Conservation (phyloP, 1,140 invertebrate genomes). For the Drosophila paulistorum region DNA sequence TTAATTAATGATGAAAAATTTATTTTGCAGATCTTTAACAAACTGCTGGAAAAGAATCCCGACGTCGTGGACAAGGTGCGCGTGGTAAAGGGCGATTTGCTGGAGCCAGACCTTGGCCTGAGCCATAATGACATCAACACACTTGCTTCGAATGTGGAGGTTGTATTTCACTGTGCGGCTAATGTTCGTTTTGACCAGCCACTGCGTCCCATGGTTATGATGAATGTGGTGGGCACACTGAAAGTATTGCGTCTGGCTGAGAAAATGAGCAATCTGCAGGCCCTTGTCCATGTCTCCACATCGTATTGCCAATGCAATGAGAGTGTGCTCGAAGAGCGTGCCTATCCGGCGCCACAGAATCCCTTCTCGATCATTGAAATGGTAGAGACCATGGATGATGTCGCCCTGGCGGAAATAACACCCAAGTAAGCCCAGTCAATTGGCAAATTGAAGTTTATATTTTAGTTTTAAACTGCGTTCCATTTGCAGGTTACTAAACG, state of each 20-base stretch:
- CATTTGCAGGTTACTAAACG: conserved; percentile 86
- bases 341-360: conserved; percentile 88
- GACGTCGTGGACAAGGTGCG: conserved; percentile 89
- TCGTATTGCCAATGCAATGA: conserved; percentile 92
- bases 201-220: conserved; percentile 88
- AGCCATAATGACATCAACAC: conserved; percentile 85
- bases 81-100: conserved; percentile 93
- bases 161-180: conserved; percentile 96
- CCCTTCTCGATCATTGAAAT: conserved; percentile 90
- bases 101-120: conserved; percentile 90
- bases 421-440: conserved; percentile 85
- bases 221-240: conserved; percentile 88
- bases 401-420: conserved; percentile 88
- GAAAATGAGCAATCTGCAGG: conserved; percentile 88
- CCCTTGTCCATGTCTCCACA: conserved; percentile 91
- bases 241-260: conserved; percentile 87
- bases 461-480: background rate
- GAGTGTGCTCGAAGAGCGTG: conserved; percentile 87
- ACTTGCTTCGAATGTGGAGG: conserved; percentile 86
- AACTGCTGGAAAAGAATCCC: conserved; percentile 85
- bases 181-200: conserved; percentile 95
- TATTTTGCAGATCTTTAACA: conserved; percentile 87
- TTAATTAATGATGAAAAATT: conserved; percentile 58
- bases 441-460: too few species aligned
- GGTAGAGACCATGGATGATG: conserved; percentile 90